These are phyloP conservation scores for Morelia viridis DNA, from an alignment of 2,797 vertebrate genomes.

Conservation along the genomic window DNA sequence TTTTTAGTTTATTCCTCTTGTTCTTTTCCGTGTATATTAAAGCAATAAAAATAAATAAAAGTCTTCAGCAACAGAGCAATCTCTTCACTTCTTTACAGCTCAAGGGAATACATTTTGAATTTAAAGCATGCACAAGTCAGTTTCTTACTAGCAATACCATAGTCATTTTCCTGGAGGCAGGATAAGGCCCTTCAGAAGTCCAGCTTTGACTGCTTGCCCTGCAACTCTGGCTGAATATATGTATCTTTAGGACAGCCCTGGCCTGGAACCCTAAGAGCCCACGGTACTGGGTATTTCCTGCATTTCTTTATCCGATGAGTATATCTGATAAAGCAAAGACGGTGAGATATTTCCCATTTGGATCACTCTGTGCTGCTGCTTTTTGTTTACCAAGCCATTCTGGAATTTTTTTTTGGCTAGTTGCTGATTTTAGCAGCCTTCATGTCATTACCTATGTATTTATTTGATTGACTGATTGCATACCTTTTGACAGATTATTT, in stretches of 20 bases:
- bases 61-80: no score
- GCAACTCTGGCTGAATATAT: no score
- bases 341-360: not conserved
- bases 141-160: not conserved
- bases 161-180: not conserved
- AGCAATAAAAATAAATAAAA: no score
- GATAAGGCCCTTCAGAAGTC: not conserved
- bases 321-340: not conserved
- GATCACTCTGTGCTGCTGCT: not conserved
- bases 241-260: not conserved
- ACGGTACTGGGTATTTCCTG: not conserved
- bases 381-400: not conserved
- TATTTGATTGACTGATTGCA: not conserved
- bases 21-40: no score
- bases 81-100: not conserved
- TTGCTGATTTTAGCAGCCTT: not conserved
- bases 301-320: not conserved
- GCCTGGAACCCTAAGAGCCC: not conserved
- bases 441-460: no score
- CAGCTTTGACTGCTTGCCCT: not conserved
- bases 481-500: not conserved
- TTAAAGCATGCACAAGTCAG: not conserved
- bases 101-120: not conserved
- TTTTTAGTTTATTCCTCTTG: no score
- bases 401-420: not conserved